These are phyloP conservation scores for Euplexia lucipara DNA, from an alignment of 2,888 invertebrate species.

Conservation along the genomic window DNA sequence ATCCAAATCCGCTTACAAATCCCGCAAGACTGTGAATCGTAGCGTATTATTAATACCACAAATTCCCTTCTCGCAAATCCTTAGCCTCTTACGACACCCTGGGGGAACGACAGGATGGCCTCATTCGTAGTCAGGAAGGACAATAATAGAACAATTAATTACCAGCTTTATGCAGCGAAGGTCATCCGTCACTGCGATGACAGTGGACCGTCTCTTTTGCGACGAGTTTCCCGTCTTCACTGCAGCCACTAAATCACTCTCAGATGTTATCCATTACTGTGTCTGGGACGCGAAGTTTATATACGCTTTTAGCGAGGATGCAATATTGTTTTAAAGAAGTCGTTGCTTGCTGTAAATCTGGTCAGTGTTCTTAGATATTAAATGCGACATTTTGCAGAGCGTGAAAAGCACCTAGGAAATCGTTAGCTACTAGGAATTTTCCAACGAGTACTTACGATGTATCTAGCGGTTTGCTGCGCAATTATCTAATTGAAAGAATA, in stretches of 20 bases:
- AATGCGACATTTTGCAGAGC: conserved; percentile 4
- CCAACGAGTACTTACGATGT: too few species aligned
- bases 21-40: conserved; percentile 12
- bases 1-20: conserved; percentile 36
- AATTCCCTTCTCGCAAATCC: conserved; percentile 14
- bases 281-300: conserved; percentile 64
- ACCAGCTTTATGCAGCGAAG: conserved; percentile 45
- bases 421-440: conserved; percentile 8
- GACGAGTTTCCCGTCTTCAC: conserved; percentile 46
- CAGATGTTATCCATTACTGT: conserved; percentile 72
- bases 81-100: conserved; percentile 28
- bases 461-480: too few species aligned
- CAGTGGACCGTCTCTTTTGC: conserved; percentile 38
- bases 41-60: conserved; percentile 27
- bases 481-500: not conserved
- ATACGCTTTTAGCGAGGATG: conserved; percentile 43
- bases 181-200: conserved; percentile 61
- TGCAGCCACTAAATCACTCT: conserved; percentile 72
- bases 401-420: not conserved
- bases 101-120: conserved; percentile 11
- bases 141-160: conserved; percentile 51
- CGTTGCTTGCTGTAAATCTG: conserved; percentile 17
- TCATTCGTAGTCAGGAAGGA: conserved; percentile 29
- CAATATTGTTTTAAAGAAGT: conserved; percentile 40
- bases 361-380: conserved; percentile 1